Evolutionary conservation across 2,888 invertebrate species (phyloP), one percentile per base, ranked within the genome.

Genomic region (Alentia gelatinosa): DNA sequence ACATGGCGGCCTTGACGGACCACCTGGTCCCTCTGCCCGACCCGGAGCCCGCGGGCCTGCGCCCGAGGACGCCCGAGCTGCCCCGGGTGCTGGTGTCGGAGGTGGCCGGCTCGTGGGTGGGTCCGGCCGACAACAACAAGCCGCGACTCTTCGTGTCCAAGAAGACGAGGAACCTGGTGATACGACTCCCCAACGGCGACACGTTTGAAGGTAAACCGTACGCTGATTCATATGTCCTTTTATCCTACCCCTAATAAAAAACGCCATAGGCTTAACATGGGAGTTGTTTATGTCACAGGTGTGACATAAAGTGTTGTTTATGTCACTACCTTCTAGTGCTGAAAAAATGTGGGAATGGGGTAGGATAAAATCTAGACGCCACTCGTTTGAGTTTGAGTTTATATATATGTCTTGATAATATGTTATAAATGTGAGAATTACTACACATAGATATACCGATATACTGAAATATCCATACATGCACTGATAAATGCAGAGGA

Each of bases 131-230:
- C n/a, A 56, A 56, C 19, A 75, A 89, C 0, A 68, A 90, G 37
- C 90, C 90, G 1, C 79, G 75, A 37, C 74, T 90, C 3, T 90
- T 83, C 33, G n/a, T 90, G 33, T 90, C 90, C 23, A 90, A 90
- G 74, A 74, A 47, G 35, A 90, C 90, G 1, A n/a, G 39, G 5
- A 90, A 90, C 37, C 47, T 90, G 1, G 90, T 90, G 35, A 90
- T 90, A 4, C 35, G 75, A 47, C 42, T 90, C 4, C 90, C 90
- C 33, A 90, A 83, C 35, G 90, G 90, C 30, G 90, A 90, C 19
- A 90, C 74, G 9, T 90, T 75, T 79, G 90, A 90, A 90, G 90
- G 90, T 90, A 68, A 68, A 35, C 33, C n/a, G 19, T 47, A 47
- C 47, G 9, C 47, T 47, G 9, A 19, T 47, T 47, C 19, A 47